These are phyloP conservation scores for Deroplatys truncata DNA, from an alignment of 2,888 invertebrate species.

Conservation along the genomic window DNA sequence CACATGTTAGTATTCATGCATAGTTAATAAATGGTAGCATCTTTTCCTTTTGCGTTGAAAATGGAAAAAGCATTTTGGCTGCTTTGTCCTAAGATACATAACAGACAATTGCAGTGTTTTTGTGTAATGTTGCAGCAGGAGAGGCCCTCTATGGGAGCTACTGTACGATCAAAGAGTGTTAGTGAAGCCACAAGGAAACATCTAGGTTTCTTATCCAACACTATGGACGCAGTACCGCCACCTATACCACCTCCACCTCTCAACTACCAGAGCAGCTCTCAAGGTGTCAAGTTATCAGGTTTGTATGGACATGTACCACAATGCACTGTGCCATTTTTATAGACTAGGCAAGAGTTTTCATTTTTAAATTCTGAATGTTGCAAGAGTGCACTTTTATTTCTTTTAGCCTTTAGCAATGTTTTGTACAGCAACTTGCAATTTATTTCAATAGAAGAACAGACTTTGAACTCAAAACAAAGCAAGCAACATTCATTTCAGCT, in stretches of 20 bases:
- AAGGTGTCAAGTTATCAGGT: conserved; percentile 25
- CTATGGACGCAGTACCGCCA: conserved; percentile 45
- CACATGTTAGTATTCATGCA: too few species aligned
- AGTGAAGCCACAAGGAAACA: conserved; percentile 10
- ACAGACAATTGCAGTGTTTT: too few species aligned
- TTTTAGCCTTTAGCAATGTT: neutral
- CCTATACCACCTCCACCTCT: conserved; percentile 62
- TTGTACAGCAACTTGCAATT: neutral
- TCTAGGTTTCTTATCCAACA: neutral
- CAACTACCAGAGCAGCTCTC: conserved; percentile 47
- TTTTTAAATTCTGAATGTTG: neutral
- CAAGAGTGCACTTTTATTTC: neutral
- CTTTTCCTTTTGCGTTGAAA: too few species aligned
- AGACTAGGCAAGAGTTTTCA: neutral
- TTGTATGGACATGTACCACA: neutral
- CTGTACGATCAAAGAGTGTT: conserved; percentile 8
- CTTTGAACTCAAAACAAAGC: neutral
- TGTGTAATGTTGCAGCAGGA: neutral
- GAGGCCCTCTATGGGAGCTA: neutral
- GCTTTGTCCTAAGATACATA: too few species aligned
- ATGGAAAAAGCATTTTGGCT: too few species aligned
- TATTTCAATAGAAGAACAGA: neutral
- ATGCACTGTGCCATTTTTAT: neutral
- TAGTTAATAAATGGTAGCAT: too few species aligned
- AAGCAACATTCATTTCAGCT: neutral